Evolutionary conservation across 2,888 invertebrate genomes (phyloP), one percentile per base, ranked within the genome.

Genomic region (Acronicta alni): DNA sequence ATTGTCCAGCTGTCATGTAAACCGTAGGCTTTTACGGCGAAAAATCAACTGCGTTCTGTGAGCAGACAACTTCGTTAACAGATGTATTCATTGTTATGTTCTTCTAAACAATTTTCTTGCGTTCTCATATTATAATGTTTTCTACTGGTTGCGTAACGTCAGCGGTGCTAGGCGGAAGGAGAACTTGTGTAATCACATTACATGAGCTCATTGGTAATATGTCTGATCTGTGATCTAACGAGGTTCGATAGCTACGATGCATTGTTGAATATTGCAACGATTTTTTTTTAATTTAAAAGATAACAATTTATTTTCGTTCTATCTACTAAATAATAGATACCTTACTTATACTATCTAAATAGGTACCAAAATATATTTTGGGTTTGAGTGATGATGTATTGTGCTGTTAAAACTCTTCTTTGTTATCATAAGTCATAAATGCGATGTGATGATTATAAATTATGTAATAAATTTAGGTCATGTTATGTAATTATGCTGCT

Each of bases 101-200:
- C 5, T n/a, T 35, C n/a, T 14, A 6, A n/a, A n/a, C 35, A 35
- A 48, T 16, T 45, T 58, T 65, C 54, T 54, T 58, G 66, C 47
- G 41, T 58, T 46, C 43, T 54, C 18, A 54, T 63, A 51, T 49
- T 54, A 39, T 49, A 54, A 37, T 41, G 47, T 41, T 57, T 57
- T 43, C 44, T 35, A 47, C 10, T 58, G 44, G 55, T 72, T 53
- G 55, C 49, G 57, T 53, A 53, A 67, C 55, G 43, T 53, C 57
- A 51, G 57, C 57, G 58, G 59, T 37, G 44, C 35, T 56, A 61
- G 46, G 57, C 67, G 76, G 67, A 77, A 80, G 69, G 68, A 51
- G 61, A 46, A 66, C 75, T 72, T 74, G 44, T 65, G 66, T 67
- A 74, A 78, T 67, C 69, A 58, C 68, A 64, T 72, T 71, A 56